Conservation (phyloP, 2,797 vertebrate genomes). For the Helostoma temminkii region DNA sequence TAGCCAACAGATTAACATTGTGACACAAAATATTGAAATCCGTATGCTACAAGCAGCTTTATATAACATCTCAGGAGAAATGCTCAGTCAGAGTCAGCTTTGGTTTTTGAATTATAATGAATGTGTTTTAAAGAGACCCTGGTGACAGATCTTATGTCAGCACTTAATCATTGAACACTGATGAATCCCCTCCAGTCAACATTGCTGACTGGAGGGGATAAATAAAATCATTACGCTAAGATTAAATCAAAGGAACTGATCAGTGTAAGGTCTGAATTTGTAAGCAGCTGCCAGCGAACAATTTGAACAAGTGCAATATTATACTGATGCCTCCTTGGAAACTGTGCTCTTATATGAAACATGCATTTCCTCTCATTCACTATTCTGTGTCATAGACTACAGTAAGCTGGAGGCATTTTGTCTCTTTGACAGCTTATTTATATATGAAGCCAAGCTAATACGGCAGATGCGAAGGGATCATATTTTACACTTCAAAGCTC, state of each 20-base stretch:
- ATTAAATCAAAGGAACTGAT: slow-evolving; percentile 19
- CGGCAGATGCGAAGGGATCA: slow-evolving; percentile 42
- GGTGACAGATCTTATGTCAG: slow-evolving; percentile 15
- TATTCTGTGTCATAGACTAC: neutral
- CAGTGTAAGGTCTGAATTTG: slow-evolving; percentile 9
- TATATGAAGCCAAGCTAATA: slow-evolving; percentile 28
- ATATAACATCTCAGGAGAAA: neutral
- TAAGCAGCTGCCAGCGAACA: neutral
- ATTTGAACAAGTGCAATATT: neutral
- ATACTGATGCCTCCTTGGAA: slow-evolving; percentile 2
- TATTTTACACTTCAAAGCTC: slow-evolving; percentile 76
- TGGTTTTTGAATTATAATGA: slow-evolving; percentile 31
- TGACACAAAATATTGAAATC: too few species aligned
- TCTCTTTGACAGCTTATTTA: slow-evolving; percentile 53
- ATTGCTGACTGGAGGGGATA: slow-evolving; percentile 12
- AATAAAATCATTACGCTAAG: slow-evolving; percentile 22
- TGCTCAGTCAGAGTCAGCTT: slow-evolving; percentile 1
- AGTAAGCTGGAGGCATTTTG: slow-evolving; percentile 26
- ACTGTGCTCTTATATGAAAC: slow-evolving; percentile 1
- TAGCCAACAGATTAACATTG: too few species aligned
- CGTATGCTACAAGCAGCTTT: neutral
- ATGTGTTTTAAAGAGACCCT: slow-evolving; percentile 15
- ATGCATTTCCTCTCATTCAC: slow-evolving; percentile 10
- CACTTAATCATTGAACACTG: slow-evolving; percentile 15
- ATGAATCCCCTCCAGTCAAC: slow-evolving; percentile 25